Evolutionary conservation across 2,888 invertebrate species (phyloP).

Genomic region (Rhingia rostrata): DNA sequence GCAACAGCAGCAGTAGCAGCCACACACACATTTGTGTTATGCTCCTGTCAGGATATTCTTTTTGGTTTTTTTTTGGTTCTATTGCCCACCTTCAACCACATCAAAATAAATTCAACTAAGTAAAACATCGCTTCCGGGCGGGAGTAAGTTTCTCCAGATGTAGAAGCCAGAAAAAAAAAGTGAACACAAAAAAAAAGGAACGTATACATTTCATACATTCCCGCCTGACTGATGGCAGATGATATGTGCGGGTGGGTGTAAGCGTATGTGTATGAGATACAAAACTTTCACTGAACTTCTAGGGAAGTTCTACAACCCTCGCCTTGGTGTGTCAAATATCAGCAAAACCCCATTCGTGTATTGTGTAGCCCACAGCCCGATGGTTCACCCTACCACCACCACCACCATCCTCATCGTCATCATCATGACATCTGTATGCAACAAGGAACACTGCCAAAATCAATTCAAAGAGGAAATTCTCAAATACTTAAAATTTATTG

Average conservation of each 20-base stretch:
- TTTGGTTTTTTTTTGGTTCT: slow-evolving; percentile 13
- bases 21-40: slow-evolving; percentile 49
- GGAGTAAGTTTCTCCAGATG: slow-evolving; percentile 65
- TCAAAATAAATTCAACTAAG: slow-evolving; percentile 72
- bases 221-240: slow-evolving; percentile 60
- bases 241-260: slow-evolving; percentile 49
- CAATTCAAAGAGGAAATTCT: slow-evolving; percentile 63
- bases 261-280: slow-evolving; percentile 40
- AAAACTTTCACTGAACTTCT: slow-evolving; percentile 55
- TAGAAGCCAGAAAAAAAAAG: slow-evolving; percentile 31
- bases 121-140: slow-evolving; percentile 69
- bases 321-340: slow-evolving; percentile 41
- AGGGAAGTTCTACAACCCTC: slow-evolving; percentile 4
- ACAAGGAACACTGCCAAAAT: slow-evolving; percentile 56
- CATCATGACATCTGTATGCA: slow-evolving; percentile 59
- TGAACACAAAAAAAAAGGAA: slow-evolving; percentile 7
- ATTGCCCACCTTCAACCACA: slow-evolving; percentile 67
- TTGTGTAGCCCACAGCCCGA: slow-evolving; percentile 5
- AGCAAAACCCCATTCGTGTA: neutral
- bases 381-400: slow-evolving; percentile 16
- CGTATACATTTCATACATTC: slow-evolving; percentile 45
- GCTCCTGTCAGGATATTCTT: slow-evolving; percentile 58
- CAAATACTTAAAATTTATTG: slow-evolving; percentile 70
- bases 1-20: slow-evolving; percentile 11
- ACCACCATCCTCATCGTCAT: slow-evolving; percentile 30